Base-by-base conservation (phyloP, 2,888 invertebrate genomes). In the Chirona hameri region DNA sequence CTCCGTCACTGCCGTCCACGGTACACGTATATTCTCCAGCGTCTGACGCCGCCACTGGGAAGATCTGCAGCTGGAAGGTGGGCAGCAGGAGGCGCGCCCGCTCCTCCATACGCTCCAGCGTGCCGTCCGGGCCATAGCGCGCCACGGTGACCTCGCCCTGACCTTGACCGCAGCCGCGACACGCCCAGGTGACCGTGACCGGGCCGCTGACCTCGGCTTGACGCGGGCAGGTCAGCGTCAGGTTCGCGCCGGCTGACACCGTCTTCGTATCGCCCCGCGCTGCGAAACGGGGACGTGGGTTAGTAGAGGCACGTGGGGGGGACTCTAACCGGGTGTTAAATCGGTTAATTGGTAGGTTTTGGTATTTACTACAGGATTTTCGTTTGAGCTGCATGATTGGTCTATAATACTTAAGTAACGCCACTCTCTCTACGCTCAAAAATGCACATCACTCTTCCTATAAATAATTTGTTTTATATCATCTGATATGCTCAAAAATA, bases 11-110 rank as follows among this genome's bases (percentile, higher is more conserved):
- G 24, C 39, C 24, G 46, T 76, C 39, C 24, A 76, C 76, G 46
- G 24, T 9, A 39, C 76, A 76, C 10, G 18, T 39, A 7, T 76
- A 76, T 18, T 39, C 76, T 18, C 76, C 76, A 46, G 76, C 76
- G 46, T 76, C 76, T 21, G 21, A 39, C 39, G 76, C 46, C 10
- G 0, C 12, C 9, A 76, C 76, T 1, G 76, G 76, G 76, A 24
- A 76, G 46, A 76, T 39, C 76, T 76, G 76, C 76, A 76, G 46
- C 76, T 76, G 76, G 76, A 76, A 76, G 39, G 76, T 76, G 46
- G 76, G 76, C 76, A 76, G 76, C 76, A 76, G 31, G 10, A 76
- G 76, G 21, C 76, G 76, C 21, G 76, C 76, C 4, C 39, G 39
- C 39, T 76, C 76, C 46, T 46, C 10, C 7, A 24, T 0, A 9